These are phyloP conservation scores for Colletes latitarsis DNA, from an alignment of 1,140 invertebrate species.

Conservation along the genomic window DNA sequence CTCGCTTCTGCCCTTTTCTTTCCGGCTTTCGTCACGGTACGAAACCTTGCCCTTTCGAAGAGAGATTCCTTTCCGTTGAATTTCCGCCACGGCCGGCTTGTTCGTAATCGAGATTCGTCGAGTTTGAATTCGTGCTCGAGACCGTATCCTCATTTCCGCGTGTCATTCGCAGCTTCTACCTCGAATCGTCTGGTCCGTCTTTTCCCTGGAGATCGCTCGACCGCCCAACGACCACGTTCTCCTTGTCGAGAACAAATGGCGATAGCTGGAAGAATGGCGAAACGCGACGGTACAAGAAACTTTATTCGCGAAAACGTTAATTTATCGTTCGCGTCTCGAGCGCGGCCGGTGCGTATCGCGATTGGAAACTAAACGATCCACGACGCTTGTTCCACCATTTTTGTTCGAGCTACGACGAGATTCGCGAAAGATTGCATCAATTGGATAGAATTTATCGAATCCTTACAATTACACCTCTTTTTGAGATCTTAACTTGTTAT, in stretches of 20 bases:
- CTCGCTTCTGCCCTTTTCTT: not conserved
- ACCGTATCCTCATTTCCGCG: conserved; percentile 71
- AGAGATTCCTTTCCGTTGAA: not conserved
- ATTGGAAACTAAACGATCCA: not conserved
- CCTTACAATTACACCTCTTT: no score
- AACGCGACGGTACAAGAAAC: not conserved
- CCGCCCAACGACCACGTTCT: not conserved
- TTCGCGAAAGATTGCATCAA: no score
- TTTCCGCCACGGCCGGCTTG: not conserved
- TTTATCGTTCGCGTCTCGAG: not conserved
- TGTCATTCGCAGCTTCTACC: conserved; percentile 65
- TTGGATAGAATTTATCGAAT: no score
- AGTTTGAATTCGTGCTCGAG: conserved; percentile 39
- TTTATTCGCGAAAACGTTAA: not conserved
- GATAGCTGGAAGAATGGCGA: not conserved
- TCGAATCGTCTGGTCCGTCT: conserved; percentile 13
- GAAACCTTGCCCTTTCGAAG: no score
- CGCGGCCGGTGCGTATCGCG: not conserved
- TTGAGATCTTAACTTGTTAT: no score
- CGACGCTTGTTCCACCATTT: no score
- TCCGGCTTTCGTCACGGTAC: not conserved
- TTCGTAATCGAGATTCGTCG: conserved; percentile 2
- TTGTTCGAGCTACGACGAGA: no score
- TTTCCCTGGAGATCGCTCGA: conserved; percentile 2
- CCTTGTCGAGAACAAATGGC: not conserved